These are phyloP conservation scores for Climacteris rufus DNA, from an alignment of 2,113 vertebrate genomes.

Conservation along the genomic window DNA sequence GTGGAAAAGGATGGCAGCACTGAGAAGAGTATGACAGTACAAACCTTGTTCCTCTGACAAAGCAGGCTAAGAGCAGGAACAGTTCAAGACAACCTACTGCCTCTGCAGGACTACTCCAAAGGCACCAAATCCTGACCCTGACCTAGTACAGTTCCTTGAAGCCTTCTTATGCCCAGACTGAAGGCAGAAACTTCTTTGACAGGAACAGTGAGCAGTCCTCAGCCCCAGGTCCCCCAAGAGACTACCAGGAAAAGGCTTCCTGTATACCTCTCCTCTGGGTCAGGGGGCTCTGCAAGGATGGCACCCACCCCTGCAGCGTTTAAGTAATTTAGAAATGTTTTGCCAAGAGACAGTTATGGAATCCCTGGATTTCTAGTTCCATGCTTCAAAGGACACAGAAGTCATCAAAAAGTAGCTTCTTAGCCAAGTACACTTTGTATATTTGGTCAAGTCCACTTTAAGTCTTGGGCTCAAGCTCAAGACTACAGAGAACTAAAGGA, in stretches of 20 bases:
- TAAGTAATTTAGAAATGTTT: background rate
- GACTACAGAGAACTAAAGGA: background rate
- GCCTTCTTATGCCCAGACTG: background rate
- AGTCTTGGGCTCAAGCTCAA: background rate
- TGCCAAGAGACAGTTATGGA: background rate
- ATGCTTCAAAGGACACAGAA: background rate
- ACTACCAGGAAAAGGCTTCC: background rate
- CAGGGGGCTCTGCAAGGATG: background rate
- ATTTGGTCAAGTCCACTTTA: background rate
- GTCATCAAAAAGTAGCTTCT: background rate
- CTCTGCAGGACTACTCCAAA: background rate
- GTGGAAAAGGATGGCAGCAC: background rate
- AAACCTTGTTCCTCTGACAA: background rate
- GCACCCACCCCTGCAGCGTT: rapidly evolving
- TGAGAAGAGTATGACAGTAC: rapidly evolving
- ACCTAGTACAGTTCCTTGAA: background rate
- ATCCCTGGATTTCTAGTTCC: background rate
- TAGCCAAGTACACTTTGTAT: background rate
- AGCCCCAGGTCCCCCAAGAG: rapidly evolving
- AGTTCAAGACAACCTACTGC: background rate
- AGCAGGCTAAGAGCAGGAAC: background rate
- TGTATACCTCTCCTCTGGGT: background rate
- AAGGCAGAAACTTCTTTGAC: background rate
- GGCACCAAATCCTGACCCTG: background rate
- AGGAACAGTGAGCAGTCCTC: background rate